A percentile compares a stretch with the other conserved stretches of the same genome.
These are phyloP conservation scores for Diarsia brunnea DNA, from an alignment of 2,888 invertebrate species.

Conservation along the genomic window DNA sequence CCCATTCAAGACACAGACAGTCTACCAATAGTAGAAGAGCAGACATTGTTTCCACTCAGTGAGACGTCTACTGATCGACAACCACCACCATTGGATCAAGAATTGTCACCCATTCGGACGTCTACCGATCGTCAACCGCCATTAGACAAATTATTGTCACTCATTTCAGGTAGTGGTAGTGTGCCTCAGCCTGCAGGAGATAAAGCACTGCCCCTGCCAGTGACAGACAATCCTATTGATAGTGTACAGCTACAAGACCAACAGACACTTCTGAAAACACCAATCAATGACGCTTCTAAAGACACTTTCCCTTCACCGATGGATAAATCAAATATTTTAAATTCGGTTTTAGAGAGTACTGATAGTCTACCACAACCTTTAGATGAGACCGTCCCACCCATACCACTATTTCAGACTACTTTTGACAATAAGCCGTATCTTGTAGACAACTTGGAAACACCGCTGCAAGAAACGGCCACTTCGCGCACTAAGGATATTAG, in stretches of 20 bases:
- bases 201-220: neutral
- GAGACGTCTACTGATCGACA: neutral
- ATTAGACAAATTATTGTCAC: neutral
- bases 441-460: constrained; percentile 10
- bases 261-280: neutral
- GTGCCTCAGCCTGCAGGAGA: neutral
- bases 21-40: no score
- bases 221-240: neutral
- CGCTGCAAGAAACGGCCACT: neutral
- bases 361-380: neutral
- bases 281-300: neutral
- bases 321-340: neutral
- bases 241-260: neutral
- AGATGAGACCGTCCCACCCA: neutral
- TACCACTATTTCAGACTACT: neutral
- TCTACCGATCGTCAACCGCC: neutral
- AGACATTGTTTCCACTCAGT: neutral
- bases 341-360: neutral
- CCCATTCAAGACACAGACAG: no score
- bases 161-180: neutral
- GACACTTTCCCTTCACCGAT: neutral
- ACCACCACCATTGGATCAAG: neutral
- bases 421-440: constrained; percentile 8
- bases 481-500: neutral
- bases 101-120: neutral